Evolutionary conservation across 2,797 vertebrate genomes (phyloP).

Genomic region (Coregonus suidteri): DNA sequence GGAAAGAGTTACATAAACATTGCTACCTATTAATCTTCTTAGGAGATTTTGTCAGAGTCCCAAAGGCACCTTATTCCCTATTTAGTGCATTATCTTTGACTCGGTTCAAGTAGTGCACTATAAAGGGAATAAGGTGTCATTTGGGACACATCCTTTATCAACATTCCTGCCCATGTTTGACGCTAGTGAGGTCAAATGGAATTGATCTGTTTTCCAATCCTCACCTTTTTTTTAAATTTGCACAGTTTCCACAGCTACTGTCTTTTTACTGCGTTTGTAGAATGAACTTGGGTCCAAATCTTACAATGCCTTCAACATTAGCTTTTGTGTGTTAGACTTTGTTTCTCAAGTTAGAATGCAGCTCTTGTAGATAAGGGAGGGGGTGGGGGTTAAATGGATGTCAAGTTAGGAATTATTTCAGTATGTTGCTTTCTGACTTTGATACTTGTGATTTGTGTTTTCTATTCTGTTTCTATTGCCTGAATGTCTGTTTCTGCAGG

Average conservation of each 20-base stretch:
- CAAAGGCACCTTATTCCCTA: neutral
- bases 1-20: neutral
- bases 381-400: neutral
- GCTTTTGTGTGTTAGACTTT: neutral
- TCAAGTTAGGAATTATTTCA: neutral
- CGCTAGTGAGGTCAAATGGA: neutral
- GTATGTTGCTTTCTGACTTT: neutral
- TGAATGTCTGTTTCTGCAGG: conserved; percentile 16
- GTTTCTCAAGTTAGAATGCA: conserved; percentile 6
- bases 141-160: neutral
- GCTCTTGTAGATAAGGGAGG: neutral
- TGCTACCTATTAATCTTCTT: neutral
- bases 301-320: neutral
- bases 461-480: neutral
- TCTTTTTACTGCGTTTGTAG: conserved; percentile 15
- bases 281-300: neutral
- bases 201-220: neutral
- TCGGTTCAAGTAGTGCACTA: neutral
- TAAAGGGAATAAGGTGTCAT: neutral
- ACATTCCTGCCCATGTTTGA: conserved; percentile 8
- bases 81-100: neutral
- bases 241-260: conserved; percentile 55
- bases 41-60: neutral
- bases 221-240: neutral
- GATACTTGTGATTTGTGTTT: neutral